Conservation (phyloP, 2,888 invertebrate genomes). For the Choreutis nemorana region DNA sequence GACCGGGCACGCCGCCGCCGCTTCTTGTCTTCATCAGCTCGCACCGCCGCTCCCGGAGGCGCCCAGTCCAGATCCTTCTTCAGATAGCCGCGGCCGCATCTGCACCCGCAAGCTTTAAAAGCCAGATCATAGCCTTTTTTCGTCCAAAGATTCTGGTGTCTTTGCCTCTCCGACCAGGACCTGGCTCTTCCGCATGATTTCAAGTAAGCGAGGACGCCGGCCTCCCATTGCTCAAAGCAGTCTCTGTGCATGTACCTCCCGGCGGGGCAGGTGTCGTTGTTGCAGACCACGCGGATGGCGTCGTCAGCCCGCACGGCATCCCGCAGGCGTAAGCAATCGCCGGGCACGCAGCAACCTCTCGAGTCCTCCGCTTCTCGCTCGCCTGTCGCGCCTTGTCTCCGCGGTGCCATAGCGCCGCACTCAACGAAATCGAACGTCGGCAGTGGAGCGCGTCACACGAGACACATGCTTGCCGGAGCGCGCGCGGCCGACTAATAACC, state of each 20-base stretch:
- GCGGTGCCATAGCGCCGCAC: constrained; percentile 50
- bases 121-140: constrained; percentile 97
- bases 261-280: constrained; percentile 89
- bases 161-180: constrained; percentile 94
- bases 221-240: constrained; percentile 96
- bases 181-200: constrained; percentile 91
- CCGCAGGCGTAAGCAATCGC: constrained; percentile 81
- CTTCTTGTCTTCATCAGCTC: constrained; percentile 52
- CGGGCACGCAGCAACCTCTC: constrained; percentile 83
- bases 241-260: constrained; percentile 96
- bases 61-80: constrained; percentile 95
- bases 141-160: constrained; percentile 96
- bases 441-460: constrained; percentile 56
- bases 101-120: constrained; percentile 94
- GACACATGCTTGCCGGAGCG: constrained; percentile 68
- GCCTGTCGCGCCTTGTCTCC: constrained; percentile 58
- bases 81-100: constrained; percentile 90
- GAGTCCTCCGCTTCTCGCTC: constrained; percentile 57
- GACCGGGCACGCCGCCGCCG: constrained; percentile 46
- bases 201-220: constrained; percentile 84
- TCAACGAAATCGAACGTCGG: constrained; percentile 55
- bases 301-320: constrained; percentile 72
- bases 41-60: constrained; percentile 71
- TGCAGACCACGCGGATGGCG: constrained; percentile 90
- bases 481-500: constrained; percentile 68